Percentiles rank a stretch among this genome's conserved stretches.
Conservation (phyloP, 1,140 invertebrate species). For the Bombus consobrinus region DNA sequence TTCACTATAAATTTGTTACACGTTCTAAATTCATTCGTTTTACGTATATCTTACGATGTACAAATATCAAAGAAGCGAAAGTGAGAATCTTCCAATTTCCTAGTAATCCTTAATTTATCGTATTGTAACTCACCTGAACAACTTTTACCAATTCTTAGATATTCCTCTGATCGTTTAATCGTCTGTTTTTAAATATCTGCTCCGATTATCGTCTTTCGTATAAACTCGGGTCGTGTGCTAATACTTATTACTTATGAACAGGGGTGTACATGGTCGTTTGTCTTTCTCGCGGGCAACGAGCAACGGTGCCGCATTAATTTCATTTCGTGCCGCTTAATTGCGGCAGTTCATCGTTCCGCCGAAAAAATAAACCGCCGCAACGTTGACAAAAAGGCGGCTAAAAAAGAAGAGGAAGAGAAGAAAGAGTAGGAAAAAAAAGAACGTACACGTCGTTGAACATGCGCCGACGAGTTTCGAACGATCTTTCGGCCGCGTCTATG, state of each 20-base stretch:
- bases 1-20: background rate
- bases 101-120: too few species aligned
- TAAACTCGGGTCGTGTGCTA: background rate
- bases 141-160: too few species aligned
- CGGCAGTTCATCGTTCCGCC: constrained; percentile 27
- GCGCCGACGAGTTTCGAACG: background rate
- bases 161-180: too few species aligned
- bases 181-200: too few species aligned
- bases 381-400: background rate
- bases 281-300: constrained; percentile 1
- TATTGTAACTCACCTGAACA: too few species aligned
- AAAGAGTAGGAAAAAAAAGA: background rate
- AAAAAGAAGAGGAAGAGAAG: background rate
- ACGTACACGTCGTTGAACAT: constrained; percentile 18
- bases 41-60: too few species aligned
- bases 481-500: constrained; percentile 7
- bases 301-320: constrained; percentile 15
- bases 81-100: too few species aligned
- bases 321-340: constrained; percentile 42
- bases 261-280: constrained; percentile 5
- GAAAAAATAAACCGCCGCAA: constrained; percentile 5
- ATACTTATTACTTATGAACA: background rate
- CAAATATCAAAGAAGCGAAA: too few species aligned
- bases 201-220: background rate
- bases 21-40: too few species aligned